Evolutionary conservation across 1,140 invertebrate species (phyloP).

Genomic region (Streblospio benedicti): DNA sequence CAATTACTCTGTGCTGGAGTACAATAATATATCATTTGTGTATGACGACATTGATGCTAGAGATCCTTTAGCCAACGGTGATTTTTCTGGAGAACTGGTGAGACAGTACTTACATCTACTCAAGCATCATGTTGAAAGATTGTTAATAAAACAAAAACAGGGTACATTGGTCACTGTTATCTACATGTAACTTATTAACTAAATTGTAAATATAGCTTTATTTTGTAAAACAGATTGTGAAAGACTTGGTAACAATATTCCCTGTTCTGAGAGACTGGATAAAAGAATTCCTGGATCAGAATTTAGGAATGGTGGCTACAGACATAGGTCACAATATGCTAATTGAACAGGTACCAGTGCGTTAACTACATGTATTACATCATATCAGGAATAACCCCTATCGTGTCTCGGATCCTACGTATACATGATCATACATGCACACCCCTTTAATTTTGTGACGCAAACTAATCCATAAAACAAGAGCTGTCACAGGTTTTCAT

Average conservation of each 20-base stretch:
- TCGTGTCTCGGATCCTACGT: neutral
- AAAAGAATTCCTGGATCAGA: conserved; percentile 32
- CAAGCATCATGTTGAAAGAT: neutral
- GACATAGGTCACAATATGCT: conserved; percentile 40
- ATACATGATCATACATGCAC: neutral
- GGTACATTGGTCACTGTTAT: neutral
- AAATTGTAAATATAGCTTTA: neutral
- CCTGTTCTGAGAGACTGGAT: conserved; percentile 36
- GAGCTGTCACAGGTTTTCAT: neutral
- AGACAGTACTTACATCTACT: no score
- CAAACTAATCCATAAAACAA: neutral
- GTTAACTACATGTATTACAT: neutral
- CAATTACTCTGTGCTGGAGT: conserved; percentile 39
- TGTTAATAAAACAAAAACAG: neutral
- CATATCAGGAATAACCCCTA: neutral
- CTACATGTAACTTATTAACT: neutral
- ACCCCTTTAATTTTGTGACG: neutral
- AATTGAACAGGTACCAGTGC: conserved; percentile 22
- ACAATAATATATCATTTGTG: conserved; percentile 39
- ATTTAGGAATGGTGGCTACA: conserved; percentile 39
- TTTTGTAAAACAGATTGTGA: conserved; percentile 10
- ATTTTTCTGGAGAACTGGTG: neutral
- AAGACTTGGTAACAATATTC: conserved; percentile 10
- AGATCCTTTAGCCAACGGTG: neutral
- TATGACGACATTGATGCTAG: conserved; percentile 41